Base-by-base conservation (phyloP, 1,140 invertebrate species). In the Ptiloglossa arizonensis region DNA sequence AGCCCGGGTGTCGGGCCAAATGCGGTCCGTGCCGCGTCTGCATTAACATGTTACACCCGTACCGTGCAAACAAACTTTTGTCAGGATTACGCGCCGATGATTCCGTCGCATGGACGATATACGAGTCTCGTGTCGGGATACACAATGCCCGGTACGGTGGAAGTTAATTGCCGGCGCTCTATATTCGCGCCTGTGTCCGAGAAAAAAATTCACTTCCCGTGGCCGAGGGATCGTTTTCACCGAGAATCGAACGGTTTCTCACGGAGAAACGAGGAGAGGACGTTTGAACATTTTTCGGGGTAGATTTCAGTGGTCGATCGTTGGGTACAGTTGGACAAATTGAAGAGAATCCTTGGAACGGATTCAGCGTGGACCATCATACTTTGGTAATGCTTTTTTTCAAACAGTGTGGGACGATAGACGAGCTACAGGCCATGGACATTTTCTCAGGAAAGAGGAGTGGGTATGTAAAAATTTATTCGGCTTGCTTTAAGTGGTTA, bases 1-100 rank as follows among this genome's bases (percentile, higher is more conserved):
- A 87, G 86, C 87, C 79, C 41, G 86, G 83, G 80, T 77, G 76
- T 86, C 82, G 85, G 57, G 81, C 81, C 85, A 77, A 86, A 83
- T 82, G 80, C 70, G 83, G 86, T 86, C 80, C 83, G 66, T 46
- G 64, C 44, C 81, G 70, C 73, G 82, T 79, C 66, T 72, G 72
- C 76, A 81, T 85, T 72, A 81, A 78, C 78, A 76, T 74, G 79
- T 80, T 80, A 80, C 73, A 29, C 48, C 50, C 54, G 35, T 64
- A 35, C 62, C 59, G 57, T 60, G 64, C 75, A 79, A 85, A 86
- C 83, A 84, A 73, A 74, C 79, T 86, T 75, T 85, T 74, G 79
- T 85, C 59, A 80, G 84, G 83, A 85, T 86, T 85, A 79, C 74
- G 75, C 75, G 68, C 29, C 67, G 75, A 70, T 77, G 75, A 77